These are phyloP conservation scores for Alcedo atthis DNA, from an alignment of 2,797 vertebrate species.

Conservation along the genomic window DNA sequence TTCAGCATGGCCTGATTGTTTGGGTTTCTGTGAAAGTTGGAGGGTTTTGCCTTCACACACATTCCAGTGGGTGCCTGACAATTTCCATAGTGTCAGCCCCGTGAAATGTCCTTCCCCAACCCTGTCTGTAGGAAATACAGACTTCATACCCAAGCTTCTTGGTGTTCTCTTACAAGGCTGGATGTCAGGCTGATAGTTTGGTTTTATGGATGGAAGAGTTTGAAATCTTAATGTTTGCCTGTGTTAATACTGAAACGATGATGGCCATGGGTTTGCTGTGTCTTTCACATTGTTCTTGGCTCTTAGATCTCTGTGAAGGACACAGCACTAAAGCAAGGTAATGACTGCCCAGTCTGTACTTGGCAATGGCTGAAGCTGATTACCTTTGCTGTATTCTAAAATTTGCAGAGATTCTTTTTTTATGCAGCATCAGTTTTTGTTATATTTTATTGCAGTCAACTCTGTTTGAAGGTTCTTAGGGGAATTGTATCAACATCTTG, in stretches of 20 bases:
- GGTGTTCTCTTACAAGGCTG: not conserved
- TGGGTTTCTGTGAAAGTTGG: slow-evolving; percentile 1
- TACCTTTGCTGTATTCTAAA: not conserved
- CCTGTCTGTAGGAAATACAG: not conserved
- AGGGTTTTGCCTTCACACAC: not conserved
- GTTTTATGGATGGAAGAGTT: not conserved
- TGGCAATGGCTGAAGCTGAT: not conserved
- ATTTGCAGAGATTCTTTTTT: not conserved
- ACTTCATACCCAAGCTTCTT: not conserved
- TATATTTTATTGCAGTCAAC: not conserved
- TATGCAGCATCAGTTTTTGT: not conserved
- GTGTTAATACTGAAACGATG: not conserved
- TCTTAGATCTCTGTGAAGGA: not conserved
- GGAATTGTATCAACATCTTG: not conserved
- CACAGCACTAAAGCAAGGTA: not conserved
- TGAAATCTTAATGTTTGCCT: not conserved
- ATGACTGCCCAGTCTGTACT: not conserved
- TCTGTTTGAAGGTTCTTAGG: not conserved
- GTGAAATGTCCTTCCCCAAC: not conserved
- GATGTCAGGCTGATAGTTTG: not conserved
- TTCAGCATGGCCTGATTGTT: not conserved
- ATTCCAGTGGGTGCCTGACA: not conserved
- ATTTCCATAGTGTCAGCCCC: not conserved
- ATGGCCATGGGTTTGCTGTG: not conserved
- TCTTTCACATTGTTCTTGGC: not conserved